Base-by-base conservation (phyloP, 2,888 invertebrate species). In the Drosophila tanythrix region DNA sequence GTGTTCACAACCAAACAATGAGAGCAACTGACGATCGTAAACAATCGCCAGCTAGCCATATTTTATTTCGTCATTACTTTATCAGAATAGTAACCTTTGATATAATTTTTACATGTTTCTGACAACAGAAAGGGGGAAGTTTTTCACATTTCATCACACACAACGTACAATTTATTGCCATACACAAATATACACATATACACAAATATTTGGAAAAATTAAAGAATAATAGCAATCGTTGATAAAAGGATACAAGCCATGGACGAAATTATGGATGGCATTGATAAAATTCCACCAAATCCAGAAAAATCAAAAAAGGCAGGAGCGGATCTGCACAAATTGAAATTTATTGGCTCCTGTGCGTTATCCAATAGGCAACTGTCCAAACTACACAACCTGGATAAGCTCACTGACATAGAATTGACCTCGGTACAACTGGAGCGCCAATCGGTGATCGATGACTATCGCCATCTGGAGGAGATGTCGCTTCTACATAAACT, bases 381-480 rank as follows among this genome's bases (percentile, higher is more conserved):
- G 2, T 63, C 74, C 5, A 33, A 59, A 1, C 52, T 65, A 2
- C 74, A 89, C 36, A 70, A 63, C 2, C 51, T 87, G 48, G 64
- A 87, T 43, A 6, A 8, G 8, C 65, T 83, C 5, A 63, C 62
- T 51, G 87, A 83, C 55, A 29, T 21, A n/a, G 83, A 89, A 18
- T 57, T 83, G 51, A 46, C 35, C 4, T 38, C 58, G 3, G 78
- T 87, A 31, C 78, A 70, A 10, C 11, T 83, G 10, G 10, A 51
- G 15, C 76, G 81, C 2, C 35, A 18, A 6, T 67, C 74, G 13
- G 31, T 89, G 36, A 83, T 89, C 52, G 84, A 81, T 25, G 88
- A 87, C 51, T 87, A 87, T 48, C 83, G 89, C 2, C 71, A 70
- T 21, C 38, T 80, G 51, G 77, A 89, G 36, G 83, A 83, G 35